Base-by-base conservation (phyloP, 2,113 vertebrate genomes). In the Ondatra zibethicus region DNA sequence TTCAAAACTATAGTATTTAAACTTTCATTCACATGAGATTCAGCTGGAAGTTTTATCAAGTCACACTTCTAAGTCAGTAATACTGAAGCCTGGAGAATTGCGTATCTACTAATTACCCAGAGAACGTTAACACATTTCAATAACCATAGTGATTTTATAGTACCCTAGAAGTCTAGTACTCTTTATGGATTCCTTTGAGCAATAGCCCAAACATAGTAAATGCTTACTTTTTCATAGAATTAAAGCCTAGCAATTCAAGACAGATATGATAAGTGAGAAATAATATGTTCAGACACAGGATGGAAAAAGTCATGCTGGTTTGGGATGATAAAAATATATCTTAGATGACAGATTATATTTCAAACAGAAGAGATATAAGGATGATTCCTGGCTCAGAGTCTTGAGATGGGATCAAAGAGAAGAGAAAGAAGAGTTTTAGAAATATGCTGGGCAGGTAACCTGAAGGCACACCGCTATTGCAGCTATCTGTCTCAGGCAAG, bases 191-290 rank as follows among this genome's bases (percentile, higher is more conserved):
- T 91, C 3, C 33, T 78, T 58, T 97, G 58, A 84, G 45, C 65
- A 96, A 55, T 70, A 88, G 16, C 23, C n/a, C 27, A 42, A 86
- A 95, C 23, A 68, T 78, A 94, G 27, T 58, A 82, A 58, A 36
- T 92, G 47, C 72, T 91, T 73, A 91, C 19, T 95, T 96, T 96
- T 93, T 89, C 84, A 78, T 70, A 50, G 42, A 77, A 76, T 93
- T 84, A 97, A 87, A 91, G 27, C 63, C 81, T 16, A 55, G n/a
- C 31, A 47, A 91, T 58, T 14, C 66, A 89, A 96, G 91, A 82
- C 47, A 95, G 77, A 78, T 58, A 77, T 4, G 29, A 10, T 87
- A 94, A 91, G 47, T 91, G 81, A 97, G 88, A 96, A 95, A 92
- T 47, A 77, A 88, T 52, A 39, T 90, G 33, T 91, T 1, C 5